Evolutionary conservation across 2,888 invertebrate genomes (phyloP).

Genomic region (Leptopterna dolabrata): DNA sequence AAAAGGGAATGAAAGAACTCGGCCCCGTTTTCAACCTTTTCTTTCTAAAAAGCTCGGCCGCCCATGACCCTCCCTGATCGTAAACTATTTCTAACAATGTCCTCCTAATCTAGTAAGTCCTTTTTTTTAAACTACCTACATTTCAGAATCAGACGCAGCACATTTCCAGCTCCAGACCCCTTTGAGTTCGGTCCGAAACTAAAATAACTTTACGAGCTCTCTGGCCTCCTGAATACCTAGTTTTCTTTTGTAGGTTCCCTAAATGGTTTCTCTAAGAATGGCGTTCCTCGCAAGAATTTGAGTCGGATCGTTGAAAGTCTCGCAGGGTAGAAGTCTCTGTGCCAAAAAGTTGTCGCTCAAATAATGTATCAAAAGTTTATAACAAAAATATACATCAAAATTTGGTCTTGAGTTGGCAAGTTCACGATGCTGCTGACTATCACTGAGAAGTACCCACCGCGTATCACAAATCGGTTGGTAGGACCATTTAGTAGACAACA

Average conservation of each 20-base stretch:
- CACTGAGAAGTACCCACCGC: too few species aligned
- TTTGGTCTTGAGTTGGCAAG: too few species aligned
- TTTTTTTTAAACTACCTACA: not conserved
- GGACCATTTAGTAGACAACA: too few species aligned
- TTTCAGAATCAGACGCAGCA: not conserved
- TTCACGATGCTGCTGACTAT: too few species aligned
- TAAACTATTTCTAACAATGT: conserved; percentile 36
- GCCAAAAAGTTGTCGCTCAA: too few species aligned
- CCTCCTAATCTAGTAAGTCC: conserved; percentile 32
- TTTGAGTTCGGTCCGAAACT: conserved; percentile 27
- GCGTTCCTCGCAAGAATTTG: too few species aligned
- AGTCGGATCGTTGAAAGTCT: too few species aligned
- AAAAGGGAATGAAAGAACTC: not conserved
- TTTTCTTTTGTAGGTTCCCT: conserved; percentile 3
- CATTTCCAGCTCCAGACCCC: conserved; percentile 6
- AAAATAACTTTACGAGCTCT: conserved; percentile 37
- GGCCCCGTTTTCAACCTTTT: conserved; percentile 13
- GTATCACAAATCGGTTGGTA: too few species aligned
- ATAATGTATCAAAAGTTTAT: too few species aligned
- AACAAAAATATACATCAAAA: too few species aligned
- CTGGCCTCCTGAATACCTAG: not conserved
- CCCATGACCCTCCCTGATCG: conserved; percentile 6
- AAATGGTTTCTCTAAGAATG: too few species aligned
- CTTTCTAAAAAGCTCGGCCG: not conserved
- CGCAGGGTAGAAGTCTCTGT: too few species aligned